These are phyloP conservation scores for Euplagia quadripunctaria DNA, from an alignment of 2,888 invertebrate genomes.

Conservation along the genomic window DNA sequence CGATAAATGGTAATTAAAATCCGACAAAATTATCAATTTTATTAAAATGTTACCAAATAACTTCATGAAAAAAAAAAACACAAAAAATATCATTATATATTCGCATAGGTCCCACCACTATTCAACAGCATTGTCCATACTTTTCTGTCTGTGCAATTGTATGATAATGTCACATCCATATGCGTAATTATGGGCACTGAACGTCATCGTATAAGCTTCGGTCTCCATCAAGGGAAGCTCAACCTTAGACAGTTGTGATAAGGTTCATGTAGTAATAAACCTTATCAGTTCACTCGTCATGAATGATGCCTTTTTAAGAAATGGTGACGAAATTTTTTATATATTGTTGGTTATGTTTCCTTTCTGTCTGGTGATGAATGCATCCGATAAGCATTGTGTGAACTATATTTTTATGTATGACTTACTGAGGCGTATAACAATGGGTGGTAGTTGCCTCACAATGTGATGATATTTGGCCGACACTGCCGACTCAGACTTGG, in stretches of 20 bases:
- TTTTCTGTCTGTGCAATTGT: constrained; percentile 73
- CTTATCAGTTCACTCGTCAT: constrained; percentile 40
- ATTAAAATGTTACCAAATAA: too few species aligned
- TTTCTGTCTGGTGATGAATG: constrained; percentile 46
- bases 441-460: constrained; percentile 16
- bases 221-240: constrained; percentile 32
- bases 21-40: too few species aligned
- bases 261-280: constrained; percentile 25
- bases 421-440: constrained; percentile 24
- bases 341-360: constrained; percentile 37
- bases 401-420: constrained; percentile 42
- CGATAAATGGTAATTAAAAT: too few species aligned
- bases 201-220: constrained; percentile 66
- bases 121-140: constrained; percentile 40
- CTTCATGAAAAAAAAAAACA: background rate
- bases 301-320: constrained; percentile 45
- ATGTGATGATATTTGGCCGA: background rate
- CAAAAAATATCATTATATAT: constrained; percentile 25
- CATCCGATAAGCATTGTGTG: constrained; percentile 46
- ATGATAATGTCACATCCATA: constrained; percentile 82
- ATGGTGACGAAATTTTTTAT: constrained; percentile 42
- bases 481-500: background rate
- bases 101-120: constrained; percentile 53
- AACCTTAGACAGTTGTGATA: constrained; percentile 44
- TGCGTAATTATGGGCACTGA: constrained; percentile 73